phyloP scores from a whole-genome alignment of 2,797 vertebrate species.

The Coreius guichenoti region DNA sequence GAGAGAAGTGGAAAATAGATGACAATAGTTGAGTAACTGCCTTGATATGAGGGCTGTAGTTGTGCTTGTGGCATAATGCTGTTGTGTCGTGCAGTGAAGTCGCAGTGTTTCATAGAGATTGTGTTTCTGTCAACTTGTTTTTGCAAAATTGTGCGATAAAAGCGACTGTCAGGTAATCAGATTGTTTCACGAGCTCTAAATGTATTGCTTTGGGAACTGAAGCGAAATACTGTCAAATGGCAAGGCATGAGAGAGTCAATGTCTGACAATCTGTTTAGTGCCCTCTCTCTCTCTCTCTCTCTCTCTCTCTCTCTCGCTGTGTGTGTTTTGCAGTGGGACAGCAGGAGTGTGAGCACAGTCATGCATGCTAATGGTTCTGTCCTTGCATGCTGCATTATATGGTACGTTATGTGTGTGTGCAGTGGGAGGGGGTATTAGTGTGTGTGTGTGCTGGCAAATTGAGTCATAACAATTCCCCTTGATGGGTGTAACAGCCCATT shows the following conservation, averaged over 20 bases:
- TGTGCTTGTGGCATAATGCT: conserved; percentile 37
- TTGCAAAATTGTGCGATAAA: conserved; percentile 52
- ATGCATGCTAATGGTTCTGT: conserved; percentile 64
- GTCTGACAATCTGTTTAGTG: conserved; percentile 56
- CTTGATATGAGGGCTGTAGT: neutral
- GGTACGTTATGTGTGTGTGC: conserved; percentile 57
- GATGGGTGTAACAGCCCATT: conserved; percentile 69
- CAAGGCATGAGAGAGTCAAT: conserved; percentile 48
- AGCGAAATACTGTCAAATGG: conserved; percentile 50
- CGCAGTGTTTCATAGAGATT: conserved; percentile 31
- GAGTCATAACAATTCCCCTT: conserved; percentile 75
- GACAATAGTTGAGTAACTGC: conserved; percentile 2
- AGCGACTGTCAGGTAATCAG: conserved; percentile 50
- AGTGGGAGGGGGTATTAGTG: conserved; percentile 60
- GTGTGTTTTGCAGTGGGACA: conserved; percentile 54
- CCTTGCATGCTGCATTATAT: conserved; percentile 60
- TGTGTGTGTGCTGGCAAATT: conserved; percentile 72
- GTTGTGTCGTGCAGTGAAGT: conserved; percentile 8
- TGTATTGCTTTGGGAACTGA: conserved; percentile 50
- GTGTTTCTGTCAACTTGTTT: conserved; percentile 49
- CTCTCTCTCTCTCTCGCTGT: neutral
- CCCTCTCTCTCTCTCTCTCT: conserved; percentile 1
- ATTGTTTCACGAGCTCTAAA: conserved; percentile 31
- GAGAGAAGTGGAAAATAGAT: neutral
- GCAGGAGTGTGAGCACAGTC: conserved; percentile 61